Evolutionary conservation across 1,140 invertebrate genomes (phyloP), one percentile per base, ranked within the genome.

Genomic region (Phthorimaea operculella): DNA sequence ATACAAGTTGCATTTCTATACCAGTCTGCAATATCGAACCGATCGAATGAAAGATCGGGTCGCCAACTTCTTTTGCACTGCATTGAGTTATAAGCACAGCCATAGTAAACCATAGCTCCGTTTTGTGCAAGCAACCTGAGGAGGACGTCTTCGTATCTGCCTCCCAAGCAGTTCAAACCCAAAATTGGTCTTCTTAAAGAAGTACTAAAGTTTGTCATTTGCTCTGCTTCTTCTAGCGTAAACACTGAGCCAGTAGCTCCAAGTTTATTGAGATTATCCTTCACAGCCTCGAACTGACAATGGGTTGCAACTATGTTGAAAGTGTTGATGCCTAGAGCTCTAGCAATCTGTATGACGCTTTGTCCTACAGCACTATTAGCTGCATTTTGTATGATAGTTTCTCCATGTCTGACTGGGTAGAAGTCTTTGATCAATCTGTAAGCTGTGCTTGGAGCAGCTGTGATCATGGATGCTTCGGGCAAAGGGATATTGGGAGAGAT

Each of bases 381-480:
- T 50, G 95, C 97, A 87, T 99, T 99, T 87, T 99, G 97, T 68
- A 99, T 95, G 1, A 83, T 61, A 33, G 72, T 75, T 54, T 82
- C 94, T 15, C 95, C 96, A 45, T 90, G 87, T 60, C 90, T 85
- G 3, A 99, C 73, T n/a, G 85, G 52, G 16, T 90, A 91, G 88
- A 95, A 99, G 86, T 98, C 95, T 77, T 92, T 93, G 0, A 99
- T 75, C 95, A 99, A 96, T 83, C 96, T 88, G 69, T 95, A 98
- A 0, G 98, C 97, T 10, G 95, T 97, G 62, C 92, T 92, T n/a
- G 97, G 96, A 84, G 98, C 98, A 2, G 97, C 93, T 45, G 90
- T 90, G 4, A 98, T 73, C 64, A 96, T 98, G 54, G 95, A 91
- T 2, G 95, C 95, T 77, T 91, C 90, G 0, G 93, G 81, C 0